These are phyloP conservation scores for Laterallus jamaicensis DNA, from an alignment of 2,113 vertebrate species.

Conservation along the genomic window DNA sequence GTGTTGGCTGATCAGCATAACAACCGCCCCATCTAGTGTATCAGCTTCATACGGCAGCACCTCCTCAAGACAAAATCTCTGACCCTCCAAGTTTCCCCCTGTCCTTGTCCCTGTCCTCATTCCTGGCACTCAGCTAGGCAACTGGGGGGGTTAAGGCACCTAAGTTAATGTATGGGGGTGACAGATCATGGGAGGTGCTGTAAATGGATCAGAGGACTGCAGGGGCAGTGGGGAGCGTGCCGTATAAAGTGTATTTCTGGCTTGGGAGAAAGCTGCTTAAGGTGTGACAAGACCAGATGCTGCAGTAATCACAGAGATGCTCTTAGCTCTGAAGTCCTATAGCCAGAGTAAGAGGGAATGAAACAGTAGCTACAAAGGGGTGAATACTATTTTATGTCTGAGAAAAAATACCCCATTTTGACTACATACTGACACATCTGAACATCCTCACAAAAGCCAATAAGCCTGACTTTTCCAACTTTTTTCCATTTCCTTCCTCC, in stretches of 20 bases:
- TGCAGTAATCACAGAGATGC: background rate
- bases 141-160: background rate
- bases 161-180: background rate
- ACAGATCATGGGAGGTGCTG: accelerated
- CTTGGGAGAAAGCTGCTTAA: background rate
- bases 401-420: background rate
- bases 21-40: constrained; percentile 72
- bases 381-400: background rate
- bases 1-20: background rate
- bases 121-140: background rate
- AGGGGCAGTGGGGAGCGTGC: accelerated
- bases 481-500: background rate
- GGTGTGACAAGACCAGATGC: background rate
- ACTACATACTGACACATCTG: background rate
- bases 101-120: too few species aligned
- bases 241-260: accelerated
- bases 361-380: background rate
- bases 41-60: constrained; percentile 23
- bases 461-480: background rate
- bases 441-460: background rate
- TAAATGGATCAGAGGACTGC: accelerated
- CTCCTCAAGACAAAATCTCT: background rate
- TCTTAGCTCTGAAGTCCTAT: background rate
- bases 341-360: background rate
- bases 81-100: accelerated